These are phyloP conservation scores for Lissocephala sabroskyi DNA, from an alignment of 2,888 invertebrate genomes.

Conservation along the genomic window DNA sequence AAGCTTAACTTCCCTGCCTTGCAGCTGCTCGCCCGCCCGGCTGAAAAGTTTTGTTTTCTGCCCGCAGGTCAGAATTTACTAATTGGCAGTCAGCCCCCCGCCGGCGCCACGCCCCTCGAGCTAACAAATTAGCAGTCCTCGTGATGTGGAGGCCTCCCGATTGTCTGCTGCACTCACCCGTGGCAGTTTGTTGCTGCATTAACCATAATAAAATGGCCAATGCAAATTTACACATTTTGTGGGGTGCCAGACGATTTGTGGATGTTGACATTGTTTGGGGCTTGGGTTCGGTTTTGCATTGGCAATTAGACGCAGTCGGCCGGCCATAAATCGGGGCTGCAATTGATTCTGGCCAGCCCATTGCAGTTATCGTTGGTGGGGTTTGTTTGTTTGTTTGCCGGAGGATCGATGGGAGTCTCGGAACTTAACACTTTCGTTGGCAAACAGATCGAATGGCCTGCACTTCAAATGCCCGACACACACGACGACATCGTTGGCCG, in stretches of 20 bases:
- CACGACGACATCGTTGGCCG: not conserved
- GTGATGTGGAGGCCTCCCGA: too few species aligned
- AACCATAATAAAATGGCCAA: slow-evolving; percentile 30
- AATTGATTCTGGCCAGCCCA: slow-evolving; percentile 23
- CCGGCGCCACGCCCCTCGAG: too few species aligned
- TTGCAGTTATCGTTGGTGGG: not conserved
- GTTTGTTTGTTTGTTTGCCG: not conserved
- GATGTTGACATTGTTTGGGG: slow-evolving; percentile 36
- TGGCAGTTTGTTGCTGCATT: slow-evolving; percentile 32
- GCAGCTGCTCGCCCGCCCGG: too few species aligned
- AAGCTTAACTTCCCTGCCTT: too few species aligned
- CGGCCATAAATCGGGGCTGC: slow-evolving; percentile 12
- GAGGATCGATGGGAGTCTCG: too few species aligned
- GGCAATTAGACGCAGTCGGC: slow-evolving; percentile 18
- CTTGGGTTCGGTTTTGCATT: slow-evolving; percentile 7
- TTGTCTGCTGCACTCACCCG: slow-evolving; percentile 40
- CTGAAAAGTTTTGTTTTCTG: too few species aligned
- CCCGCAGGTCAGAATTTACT: too few species aligned
- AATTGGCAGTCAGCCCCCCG: too few species aligned
- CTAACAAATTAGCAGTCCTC: too few species aligned
- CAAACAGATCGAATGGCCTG: too few species aligned
- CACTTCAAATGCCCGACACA: not conserved
- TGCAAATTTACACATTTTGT: slow-evolving; percentile 35
- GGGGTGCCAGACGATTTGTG: not conserved
- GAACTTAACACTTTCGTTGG: too few species aligned